Conservation (phyloP, 2,888 invertebrate species). For the Metalampra italica region DNA sequence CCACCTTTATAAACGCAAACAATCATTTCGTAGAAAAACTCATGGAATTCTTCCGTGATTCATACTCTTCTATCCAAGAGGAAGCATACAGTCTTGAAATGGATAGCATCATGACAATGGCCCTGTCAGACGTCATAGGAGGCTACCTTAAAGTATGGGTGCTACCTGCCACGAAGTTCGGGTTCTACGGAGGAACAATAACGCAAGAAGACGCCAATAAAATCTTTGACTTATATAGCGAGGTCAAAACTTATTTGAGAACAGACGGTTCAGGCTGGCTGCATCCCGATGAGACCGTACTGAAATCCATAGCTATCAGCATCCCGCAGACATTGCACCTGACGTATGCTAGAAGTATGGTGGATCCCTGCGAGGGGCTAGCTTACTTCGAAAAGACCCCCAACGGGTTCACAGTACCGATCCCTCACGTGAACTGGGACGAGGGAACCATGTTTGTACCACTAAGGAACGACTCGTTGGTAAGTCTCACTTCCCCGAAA, state of each 20-base stretch:
- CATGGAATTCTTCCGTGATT: slow-evolving; percentile 41
- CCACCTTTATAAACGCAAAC: slow-evolving; percentile 26
- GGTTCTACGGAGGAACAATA: slow-evolving; percentile 81
- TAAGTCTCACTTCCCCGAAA: slow-evolving; percentile 37
- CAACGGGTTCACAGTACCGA: slow-evolving; percentile 55
- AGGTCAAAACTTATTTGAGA: slow-evolving; percentile 75
- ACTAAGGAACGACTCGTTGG: slow-evolving; percentile 55
- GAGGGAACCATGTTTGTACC: slow-evolving; percentile 79
- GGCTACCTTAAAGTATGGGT: slow-evolving; percentile 80
- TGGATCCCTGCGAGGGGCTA: slow-evolving; percentile 42
- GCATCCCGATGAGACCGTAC: slow-evolving; percentile 31
- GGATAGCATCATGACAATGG: slow-evolving; percentile 42
- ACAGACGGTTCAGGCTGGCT: slow-evolving; percentile 81
- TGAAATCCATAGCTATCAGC: slow-evolving; percentile 39
- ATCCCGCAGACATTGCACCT: slow-evolving; percentile 26
- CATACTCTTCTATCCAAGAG: slow-evolving; percentile 38
- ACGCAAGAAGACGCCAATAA: slow-evolving; percentile 74
- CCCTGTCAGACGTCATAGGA: slow-evolving; percentile 74
- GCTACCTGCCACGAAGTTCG: slow-evolving; percentile 78
- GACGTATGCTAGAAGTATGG: slow-evolving; percentile 22
- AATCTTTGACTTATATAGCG: slow-evolving; percentile 74
- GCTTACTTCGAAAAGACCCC: slow-evolving; percentile 47
- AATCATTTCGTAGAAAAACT: slow-evolving; percentile 39
- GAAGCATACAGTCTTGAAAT: slow-evolving; percentile 32
- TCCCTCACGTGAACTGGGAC: slow-evolving; percentile 80